Conservation (phyloP, 2,888 invertebrate genomes). For the Trilocha varians region DNA sequence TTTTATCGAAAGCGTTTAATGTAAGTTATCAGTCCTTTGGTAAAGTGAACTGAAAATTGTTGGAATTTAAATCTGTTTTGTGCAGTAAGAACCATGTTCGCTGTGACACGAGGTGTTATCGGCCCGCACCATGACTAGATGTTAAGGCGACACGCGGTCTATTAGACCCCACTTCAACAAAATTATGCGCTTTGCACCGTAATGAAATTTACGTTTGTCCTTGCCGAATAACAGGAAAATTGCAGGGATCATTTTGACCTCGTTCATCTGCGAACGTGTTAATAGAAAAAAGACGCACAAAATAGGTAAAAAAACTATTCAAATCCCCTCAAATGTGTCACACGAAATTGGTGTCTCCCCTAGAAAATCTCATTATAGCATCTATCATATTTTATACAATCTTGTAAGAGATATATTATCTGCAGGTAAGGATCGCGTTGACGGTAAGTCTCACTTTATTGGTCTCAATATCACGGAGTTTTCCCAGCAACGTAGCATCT, state of each 20-base stretch:
- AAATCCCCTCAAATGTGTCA: not conserved
- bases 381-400: conserved; percentile 3
- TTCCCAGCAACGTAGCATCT: conserved; percentile 16
- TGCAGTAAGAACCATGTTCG: no score
- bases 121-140: no score
- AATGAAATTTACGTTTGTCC: no score
- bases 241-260: no score
- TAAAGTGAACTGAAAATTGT: no score
- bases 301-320: not conserved
- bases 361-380: conserved; percentile 2
- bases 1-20: not conserved
- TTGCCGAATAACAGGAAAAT: no score
- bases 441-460: not conserved
- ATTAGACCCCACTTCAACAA: no score
- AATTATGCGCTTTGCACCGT: no score
- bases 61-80: no score
- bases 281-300: not conserved
- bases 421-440: not conserved
- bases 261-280: no score
- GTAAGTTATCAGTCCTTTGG: not conserved
- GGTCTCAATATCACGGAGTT: conserved; percentile 5
- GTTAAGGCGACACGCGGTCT: no score
- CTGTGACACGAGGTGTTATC: no score
- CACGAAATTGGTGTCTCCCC: conserved; percentile 4
- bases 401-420: not conserved